Evolutionary conservation across 1,140 invertebrate species (phyloP), one percentile per base, ranked within the genome.

Genomic region (Drosophila repleta): DNA sequence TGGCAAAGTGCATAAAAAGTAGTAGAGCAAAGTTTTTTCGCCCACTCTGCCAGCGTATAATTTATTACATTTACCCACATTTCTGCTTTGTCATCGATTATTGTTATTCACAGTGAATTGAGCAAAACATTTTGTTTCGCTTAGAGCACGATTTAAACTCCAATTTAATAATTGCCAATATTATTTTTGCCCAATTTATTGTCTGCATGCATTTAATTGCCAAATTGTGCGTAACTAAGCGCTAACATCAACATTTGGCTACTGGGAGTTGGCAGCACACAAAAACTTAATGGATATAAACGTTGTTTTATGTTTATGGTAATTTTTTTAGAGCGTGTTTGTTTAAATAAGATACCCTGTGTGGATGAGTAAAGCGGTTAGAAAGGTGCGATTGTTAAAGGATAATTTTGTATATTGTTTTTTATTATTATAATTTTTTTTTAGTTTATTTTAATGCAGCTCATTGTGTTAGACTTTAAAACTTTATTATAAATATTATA

Each of bases 31-130:
- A 35, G 51, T 2, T n/a, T 56, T 21, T 65, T 15, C 10, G 6
- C 0, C 7, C 39, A 4, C 18, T 20, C 2, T 49, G 8, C 8
- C 11, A n/a, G 45, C 52, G 18, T 13, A 43, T 21, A 57, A 65
- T 65, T 65, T 65, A 37, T 57, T 43, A 21, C 21, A 35, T n/a
- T 43, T 56, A n/a, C 0, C n/a, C 2, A 10, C 26, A 46, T 18
- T 48, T 55, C 2, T 46, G 37, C 8, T 37, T 35, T 35, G 52
- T 43, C 29, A 24, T 55, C 32, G 32, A 3, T 49, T 18, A 55
- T 51, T 51, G n/a, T 35, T 65, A 8, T 18, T 41, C 26, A 43
- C 46, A 60, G 20, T 56, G 41, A 24, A 56, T 56, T 43, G 24
- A 7, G 29, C 29, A 29, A 8, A 21, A 46, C 11, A 10, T 45